phyloP scores from a whole-genome alignment of 2,888 invertebrate genomes.

The Eudemis profundana region DNA sequence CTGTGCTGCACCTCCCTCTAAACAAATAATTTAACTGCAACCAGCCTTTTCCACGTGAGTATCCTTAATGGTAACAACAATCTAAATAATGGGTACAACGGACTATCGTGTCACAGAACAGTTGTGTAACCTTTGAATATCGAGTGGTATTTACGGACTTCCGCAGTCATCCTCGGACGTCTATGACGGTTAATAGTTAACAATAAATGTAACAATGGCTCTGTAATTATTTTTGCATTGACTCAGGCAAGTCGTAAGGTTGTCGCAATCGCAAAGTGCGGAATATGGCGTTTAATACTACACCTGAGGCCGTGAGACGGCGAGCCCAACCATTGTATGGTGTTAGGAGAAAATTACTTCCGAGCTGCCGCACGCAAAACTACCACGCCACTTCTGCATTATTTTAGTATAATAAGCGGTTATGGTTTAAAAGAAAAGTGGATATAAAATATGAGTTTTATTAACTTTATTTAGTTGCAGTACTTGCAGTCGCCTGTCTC shows the following conservation, averaged over 20 bases:
- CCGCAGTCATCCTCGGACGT: constrained; percentile 6
- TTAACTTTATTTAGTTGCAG: too few species aligned
- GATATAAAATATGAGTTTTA: neutral
- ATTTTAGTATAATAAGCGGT: constrained; percentile 43
- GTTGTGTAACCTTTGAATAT: neutral
- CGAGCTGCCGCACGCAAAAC: constrained; percentile 65
- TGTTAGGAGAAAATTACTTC: constrained; percentile 67
- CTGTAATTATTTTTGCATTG: constrained; percentile 27
- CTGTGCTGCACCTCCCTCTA: constrained; percentile 56
- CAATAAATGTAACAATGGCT: constrained; percentile 27
- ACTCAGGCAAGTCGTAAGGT: constrained; percentile 36
- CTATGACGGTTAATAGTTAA: neutral
- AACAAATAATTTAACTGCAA: constrained; percentile 53
- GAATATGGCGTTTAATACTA: constrained; percentile 58
- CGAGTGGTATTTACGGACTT: neutral
- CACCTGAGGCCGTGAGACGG: constrained; percentile 60
- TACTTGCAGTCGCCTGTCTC: too few species aligned
- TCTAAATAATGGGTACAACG: too few species aligned
- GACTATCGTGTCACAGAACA: neutral
- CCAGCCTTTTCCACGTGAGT: constrained; percentile 19
- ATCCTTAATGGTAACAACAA: constrained; percentile 35
- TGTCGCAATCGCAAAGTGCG: constrained; percentile 30
- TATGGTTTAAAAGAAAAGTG: constrained; percentile 28
- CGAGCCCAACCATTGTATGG: constrained; percentile 60
- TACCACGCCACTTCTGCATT: constrained; percentile 52